Percentiles rank a stretch among this genome's conserved stretches.
phyloP scores from a whole-genome alignment of 2,113 vertebrate genomes.

The Baryphthengus martii region DNA sequence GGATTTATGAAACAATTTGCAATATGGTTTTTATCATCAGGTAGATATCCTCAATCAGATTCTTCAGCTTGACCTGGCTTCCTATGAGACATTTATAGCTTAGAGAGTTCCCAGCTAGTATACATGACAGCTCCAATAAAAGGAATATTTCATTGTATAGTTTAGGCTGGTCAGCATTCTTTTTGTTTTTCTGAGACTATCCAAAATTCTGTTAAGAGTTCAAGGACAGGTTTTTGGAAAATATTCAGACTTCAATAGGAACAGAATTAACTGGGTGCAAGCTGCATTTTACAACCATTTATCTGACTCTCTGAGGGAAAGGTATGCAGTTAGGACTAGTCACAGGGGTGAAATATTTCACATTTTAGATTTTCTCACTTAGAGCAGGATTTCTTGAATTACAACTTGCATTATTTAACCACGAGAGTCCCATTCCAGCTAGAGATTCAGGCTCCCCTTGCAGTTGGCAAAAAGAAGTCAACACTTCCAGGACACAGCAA shows the following conservation, averaged over 20 bases:
- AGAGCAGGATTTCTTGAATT: neutral
- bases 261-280: neutral
- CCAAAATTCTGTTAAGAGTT: slow-evolving; percentile 1
- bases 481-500: neutral
- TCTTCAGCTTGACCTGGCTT: neutral
- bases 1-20: slow-evolving; percentile 19
- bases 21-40: slow-evolving; percentile 38
- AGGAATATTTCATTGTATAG: neutral
- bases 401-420: neutral
- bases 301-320: neutral
- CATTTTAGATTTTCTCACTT: neutral
- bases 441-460: neutral
- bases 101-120: neutral
- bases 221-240: slow-evolving; percentile 17
- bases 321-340: neutral
- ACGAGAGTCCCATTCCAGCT: neutral
- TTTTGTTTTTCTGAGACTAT: slow-evolving; percentile 9
- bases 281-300: neutral
- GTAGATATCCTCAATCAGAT: slow-evolving; percentile 14
- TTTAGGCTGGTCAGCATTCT: slow-evolving; percentile 11
- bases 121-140: neutral
- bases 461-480: neutral
- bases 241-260: neutral
- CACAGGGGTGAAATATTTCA: neutral
- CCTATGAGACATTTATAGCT: neutral